Conservation (phyloP, 2,888 invertebrate genomes). For the Prosopocoilus inquinatus region DNA sequence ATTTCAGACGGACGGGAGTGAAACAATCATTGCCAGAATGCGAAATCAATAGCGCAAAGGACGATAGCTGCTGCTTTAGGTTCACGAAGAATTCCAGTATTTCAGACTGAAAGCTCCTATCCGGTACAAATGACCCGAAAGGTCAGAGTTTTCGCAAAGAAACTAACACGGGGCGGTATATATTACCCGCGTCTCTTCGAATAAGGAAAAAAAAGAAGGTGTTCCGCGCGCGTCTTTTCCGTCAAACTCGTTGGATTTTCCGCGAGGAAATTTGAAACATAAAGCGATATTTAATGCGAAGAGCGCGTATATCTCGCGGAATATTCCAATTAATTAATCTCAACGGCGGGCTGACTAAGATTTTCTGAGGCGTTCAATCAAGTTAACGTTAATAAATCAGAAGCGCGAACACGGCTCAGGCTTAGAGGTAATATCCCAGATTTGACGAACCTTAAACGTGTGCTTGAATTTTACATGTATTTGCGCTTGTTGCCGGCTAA, state of each 20-base stretch:
- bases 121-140: conserved; percentile 43
- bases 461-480: conserved; percentile 12
- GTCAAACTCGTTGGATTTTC: background rate
- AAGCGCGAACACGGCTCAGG: conserved; percentile 3
- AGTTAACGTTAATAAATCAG: conserved; percentile 17
- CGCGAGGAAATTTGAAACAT: background rate
- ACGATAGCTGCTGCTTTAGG: conserved; percentile 38
- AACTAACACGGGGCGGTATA: conserved; percentile 28
- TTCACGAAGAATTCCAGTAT: conserved; percentile 44
- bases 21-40: conserved; percentile 36
- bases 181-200: conserved; percentile 39
- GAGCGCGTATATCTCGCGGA: conserved; percentile 11
- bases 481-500: background rate
- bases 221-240: background rate
- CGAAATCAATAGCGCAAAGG: conserved; percentile 40
- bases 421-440: conserved; percentile 6
- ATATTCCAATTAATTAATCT: conserved; percentile 18
- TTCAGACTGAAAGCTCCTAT: conserved; percentile 44
- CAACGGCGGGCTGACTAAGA: conserved; percentile 9
- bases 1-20: background rate
- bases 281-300: background rate
- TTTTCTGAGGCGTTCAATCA: conserved; percentile 16
- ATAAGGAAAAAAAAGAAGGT: conserved; percentile 37
- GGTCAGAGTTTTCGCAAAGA: conserved; percentile 32
- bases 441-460: conserved; percentile 17